A percentile compares a stretch with the other conserved stretches of the same genome.
Conservation (phyloP, 2,888 invertebrate genomes). For the Drosophila kokeensis region DNA sequence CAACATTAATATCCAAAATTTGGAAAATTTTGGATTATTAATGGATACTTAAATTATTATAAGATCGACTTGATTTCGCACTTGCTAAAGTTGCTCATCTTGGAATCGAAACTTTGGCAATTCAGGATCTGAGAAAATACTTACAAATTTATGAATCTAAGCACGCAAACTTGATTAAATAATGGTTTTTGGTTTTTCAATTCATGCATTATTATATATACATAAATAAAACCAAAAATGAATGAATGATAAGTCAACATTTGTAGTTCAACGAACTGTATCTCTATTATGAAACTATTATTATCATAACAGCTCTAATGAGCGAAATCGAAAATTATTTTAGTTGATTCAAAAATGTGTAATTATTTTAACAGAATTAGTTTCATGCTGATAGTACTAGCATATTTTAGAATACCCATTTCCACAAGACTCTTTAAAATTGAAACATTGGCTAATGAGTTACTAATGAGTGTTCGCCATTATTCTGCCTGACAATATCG, state of each 20-base stretch:
- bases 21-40: neutral
- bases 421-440: neutral
- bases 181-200: neutral
- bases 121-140: neutral
- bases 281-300: neutral
- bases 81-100: neutral
- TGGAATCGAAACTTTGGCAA: neutral
- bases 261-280: neutral
- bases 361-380: neutral
- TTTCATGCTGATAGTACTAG: neutral
- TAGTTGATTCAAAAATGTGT: neutral
- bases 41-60: too few species aligned
- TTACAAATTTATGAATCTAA: neutral
- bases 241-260: neutral
- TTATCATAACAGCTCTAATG: neutral
- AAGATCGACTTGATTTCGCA: neutral
- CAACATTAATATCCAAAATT: conserved; percentile 7
- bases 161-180: neutral
- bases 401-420: neutral
- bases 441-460: neutral
- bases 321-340: neutral
- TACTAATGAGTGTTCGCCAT: neutral
- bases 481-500: neutral
- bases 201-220: neutral
- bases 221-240: neutral